Base-by-base conservation (phyloP, 92 coral and sea anemone species). In the Anthopleura xanthogrammica region DNA sequence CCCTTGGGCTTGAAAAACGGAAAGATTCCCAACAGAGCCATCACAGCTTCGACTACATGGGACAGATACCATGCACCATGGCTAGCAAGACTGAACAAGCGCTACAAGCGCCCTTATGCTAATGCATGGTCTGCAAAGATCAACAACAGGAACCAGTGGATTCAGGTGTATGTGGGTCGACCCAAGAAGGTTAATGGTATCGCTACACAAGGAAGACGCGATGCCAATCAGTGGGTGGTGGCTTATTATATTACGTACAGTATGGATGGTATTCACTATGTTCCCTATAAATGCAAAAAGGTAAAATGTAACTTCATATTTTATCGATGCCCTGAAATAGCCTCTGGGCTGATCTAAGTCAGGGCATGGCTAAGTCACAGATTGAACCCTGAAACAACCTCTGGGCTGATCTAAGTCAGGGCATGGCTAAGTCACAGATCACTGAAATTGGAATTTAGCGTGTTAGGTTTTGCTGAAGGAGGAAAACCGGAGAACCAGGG, bases 71-170 rank as follows among this genome's bases (percentile, higher is more conserved):
- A 89, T 75, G 95, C 88, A 8, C 91, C 98, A 17, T 89, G 92
- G 88, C 92, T 92, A 55, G 94, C 93, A 50, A 88, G 98, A 55
- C 89, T 95, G n/a, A 82, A 92, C 16, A 88, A 82, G 75, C 57
- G 75, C 7, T 79, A 57, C 79, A 85, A 88, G 43, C 91, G 92
- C 13, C 90, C 88, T 7, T 89, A 86, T 78, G 82, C 58, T 36
- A 92, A 93, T 16, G 95, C 93, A 24, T 95, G 98, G 98, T 89
- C 91, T 68, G 96, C 98, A 17, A 78, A 83, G 62, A 85, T 90
- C 39, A 90, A 92, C 86, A 93, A 91, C 85, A 86, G 75, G 78
- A 73, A 85, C 24, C 97, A 93, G 64, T 93, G 95, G 94, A 79
- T 93, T 2, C 85, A 80, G 79, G 88, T 93, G 43, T 87, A 87